A percentile compares a stretch with the other conserved stretches of the same genome.
phyloP scores from a whole-genome alignment of 2,797 vertebrate species.

The Paramormyrops hopkinsi region DNA sequence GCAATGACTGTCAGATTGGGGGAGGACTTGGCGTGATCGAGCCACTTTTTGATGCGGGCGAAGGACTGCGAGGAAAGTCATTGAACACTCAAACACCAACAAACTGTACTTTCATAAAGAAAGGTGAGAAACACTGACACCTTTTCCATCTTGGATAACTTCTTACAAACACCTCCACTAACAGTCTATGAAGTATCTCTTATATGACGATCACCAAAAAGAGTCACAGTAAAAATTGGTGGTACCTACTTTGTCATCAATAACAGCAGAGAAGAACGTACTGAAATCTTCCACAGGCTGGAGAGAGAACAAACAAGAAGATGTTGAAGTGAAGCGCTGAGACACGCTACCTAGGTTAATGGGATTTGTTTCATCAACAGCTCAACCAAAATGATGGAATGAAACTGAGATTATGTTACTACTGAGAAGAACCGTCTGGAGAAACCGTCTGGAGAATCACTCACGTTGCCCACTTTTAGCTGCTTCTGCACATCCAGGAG shows the following conservation, averaged over 20 bases:
- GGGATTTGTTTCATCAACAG: neutral
- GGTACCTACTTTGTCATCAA: constrained; percentile 78
- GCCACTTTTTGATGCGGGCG: constrained; percentile 71
- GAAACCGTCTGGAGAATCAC: constrained; percentile 33
- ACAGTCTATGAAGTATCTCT: neutral
- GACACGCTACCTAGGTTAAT: neutral
- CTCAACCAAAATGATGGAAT: neutral
- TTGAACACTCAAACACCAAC: neutral
- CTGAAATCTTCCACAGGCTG: constrained; percentile 81
- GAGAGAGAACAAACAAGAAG: constrained; percentile 21
- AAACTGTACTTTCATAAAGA: neutral
- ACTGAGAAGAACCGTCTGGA: neutral
- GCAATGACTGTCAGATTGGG: constrained; percentile 73
- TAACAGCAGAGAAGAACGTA: constrained; percentile 85
- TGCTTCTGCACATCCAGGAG: constrained; percentile 71
- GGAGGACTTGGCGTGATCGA: constrained; percentile 68
- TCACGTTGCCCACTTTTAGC: constrained; percentile 84
- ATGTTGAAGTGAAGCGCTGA: neutral
- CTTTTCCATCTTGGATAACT: neutral
- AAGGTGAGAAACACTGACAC: neutral
- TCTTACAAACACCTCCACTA: neutral
- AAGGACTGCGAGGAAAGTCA: constrained; percentile 64
- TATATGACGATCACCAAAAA: neutral
- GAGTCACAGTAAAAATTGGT: neutral
- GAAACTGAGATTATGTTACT: neutral